These are phyloP conservation scores for Oscheius myriophilus DNA, from an alignment of 2,888 invertebrate species.

Conservation along the genomic window DNA sequence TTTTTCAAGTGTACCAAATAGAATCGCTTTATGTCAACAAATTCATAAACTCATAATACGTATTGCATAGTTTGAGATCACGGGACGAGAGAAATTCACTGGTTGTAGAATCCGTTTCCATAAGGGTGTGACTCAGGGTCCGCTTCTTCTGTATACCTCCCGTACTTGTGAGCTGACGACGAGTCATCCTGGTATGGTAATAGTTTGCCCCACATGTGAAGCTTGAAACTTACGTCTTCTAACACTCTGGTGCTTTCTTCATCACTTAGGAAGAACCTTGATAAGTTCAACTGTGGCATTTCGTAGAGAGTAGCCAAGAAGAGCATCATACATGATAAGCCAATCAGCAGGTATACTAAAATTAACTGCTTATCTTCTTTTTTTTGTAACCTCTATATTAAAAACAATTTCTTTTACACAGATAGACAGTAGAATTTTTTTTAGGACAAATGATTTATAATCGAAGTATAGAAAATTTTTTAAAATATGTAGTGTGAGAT, in stretches of 20 bases:
- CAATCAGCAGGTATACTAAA: slow-evolving; percentile 82
- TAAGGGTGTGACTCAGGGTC: slow-evolving; percentile 16
- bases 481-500: no score
- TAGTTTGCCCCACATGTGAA: no score
- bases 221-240: slow-evolving; percentile 18
- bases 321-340: slow-evolving; percentile 85
- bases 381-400: no score
- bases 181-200: slow-evolving; percentile 12
- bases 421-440: no score
- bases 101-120: slow-evolving; percentile 22
- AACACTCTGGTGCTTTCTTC: slow-evolving; percentile 35
- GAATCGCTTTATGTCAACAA: no score
- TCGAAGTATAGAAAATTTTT: no score
- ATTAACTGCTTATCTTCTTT: slow-evolving; percentile 2
- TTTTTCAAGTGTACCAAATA: no score
- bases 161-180: slow-evolving; percentile 14
- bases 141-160: slow-evolving; percentile 14
- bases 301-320: slow-evolving; percentile 86
- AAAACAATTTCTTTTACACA: no score
- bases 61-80: background rate
- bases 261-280: slow-evolving; percentile 70
- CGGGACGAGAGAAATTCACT: slow-evolving; percentile 6
- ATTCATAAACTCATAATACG: no score
- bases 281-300: slow-evolving; percentile 86
- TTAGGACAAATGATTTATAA: no score